phyloP scores from a whole-genome alignment of 92 coral and sea anemone genomes.

The Siderastrea radians region DNA sequence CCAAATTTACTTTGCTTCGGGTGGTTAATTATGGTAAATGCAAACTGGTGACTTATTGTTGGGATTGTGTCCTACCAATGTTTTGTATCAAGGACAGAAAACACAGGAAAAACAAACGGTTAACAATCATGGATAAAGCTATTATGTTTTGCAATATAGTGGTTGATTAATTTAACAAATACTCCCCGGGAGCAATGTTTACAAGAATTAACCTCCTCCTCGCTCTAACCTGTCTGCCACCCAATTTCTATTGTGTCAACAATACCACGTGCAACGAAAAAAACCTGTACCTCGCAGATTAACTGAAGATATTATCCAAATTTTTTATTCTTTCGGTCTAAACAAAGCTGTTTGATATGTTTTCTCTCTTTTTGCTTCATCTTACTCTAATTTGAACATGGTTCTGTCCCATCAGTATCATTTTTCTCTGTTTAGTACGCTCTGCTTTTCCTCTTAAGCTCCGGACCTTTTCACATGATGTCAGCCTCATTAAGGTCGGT shows the following conservation, averaged over 20 bases:
- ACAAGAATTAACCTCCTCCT: neutral
- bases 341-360: too few species aligned
- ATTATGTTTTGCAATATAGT: conserved; percentile 1
- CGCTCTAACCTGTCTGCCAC: conserved; percentile 19
- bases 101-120: neutral
- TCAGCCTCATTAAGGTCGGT: neutral
- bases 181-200: conserved; percentile 15
- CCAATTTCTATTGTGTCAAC: neutral
- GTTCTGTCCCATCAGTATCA: too few species aligned
- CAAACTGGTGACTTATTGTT: conserved; percentile 11
- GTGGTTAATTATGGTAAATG: conserved; percentile 16
- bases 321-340: too few species aligned
- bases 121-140: conserved; percentile 1
- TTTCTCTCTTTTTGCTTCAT: too few species aligned
- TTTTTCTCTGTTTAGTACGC: too few species aligned
- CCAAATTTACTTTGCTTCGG: neutral
- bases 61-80: conserved; percentile 5
- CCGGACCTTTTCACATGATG: neutral
- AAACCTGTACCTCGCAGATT: neutral
- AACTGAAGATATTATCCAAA: too few species aligned
- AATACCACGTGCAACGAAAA: conserved; percentile 24
- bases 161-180: conserved; percentile 22
- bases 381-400: too few species aligned
- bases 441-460: neutral
- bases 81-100: neutral